phyloP scores from a whole-genome alignment of 2,888 invertebrate species.

The Nemapogon koenigi region DNA sequence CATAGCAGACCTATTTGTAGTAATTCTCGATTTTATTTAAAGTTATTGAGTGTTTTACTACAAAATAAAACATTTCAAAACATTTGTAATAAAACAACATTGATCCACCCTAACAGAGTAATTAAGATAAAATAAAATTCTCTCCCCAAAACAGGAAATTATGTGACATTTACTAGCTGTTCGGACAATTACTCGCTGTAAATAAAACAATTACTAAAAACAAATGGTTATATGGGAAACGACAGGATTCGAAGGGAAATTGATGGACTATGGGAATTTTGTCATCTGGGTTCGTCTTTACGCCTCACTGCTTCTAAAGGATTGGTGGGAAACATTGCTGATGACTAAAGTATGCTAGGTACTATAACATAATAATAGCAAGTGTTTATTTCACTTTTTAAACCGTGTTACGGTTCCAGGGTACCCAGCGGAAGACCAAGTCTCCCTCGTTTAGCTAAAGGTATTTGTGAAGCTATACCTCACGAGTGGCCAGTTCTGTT shows the following conservation, averaged over 20 bases:
- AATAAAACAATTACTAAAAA: slow-evolving; percentile 47
- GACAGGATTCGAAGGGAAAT: slow-evolving; percentile 37
- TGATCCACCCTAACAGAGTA: slow-evolving; percentile 13
- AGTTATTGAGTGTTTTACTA: no score
- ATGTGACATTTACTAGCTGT: slow-evolving; percentile 27
- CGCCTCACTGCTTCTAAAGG: slow-evolving; percentile 29
- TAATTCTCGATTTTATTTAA: no score
- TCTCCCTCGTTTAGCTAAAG: no score
- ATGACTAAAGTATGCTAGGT: no score
- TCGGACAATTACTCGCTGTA: slow-evolving; percentile 33
- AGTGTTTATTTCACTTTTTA: no score
- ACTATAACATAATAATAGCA: not conserved
- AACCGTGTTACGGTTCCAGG: no score
- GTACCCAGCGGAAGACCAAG: no score
- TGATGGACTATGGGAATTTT: slow-evolving; percentile 44
- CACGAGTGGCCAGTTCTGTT: no score
- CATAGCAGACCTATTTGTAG: no score
- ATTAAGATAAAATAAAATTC: slow-evolving; percentile 18
- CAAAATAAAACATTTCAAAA: no score
- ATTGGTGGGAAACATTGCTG: no score
- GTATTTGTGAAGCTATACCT: no score
- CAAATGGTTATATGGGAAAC: slow-evolving; percentile 33
- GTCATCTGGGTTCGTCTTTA: slow-evolving; percentile 42
- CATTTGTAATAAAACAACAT: slow-evolving; percentile 1
- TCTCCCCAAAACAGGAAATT: slow-evolving; percentile 25